A percentile compares a stretch with the other conserved stretches of the same genome.
These are phyloP conservation scores for Kuschelorhynchus macadamiae DNA, from an alignment of 2,888 invertebrate genomes.

Conservation along the genomic window DNA sequence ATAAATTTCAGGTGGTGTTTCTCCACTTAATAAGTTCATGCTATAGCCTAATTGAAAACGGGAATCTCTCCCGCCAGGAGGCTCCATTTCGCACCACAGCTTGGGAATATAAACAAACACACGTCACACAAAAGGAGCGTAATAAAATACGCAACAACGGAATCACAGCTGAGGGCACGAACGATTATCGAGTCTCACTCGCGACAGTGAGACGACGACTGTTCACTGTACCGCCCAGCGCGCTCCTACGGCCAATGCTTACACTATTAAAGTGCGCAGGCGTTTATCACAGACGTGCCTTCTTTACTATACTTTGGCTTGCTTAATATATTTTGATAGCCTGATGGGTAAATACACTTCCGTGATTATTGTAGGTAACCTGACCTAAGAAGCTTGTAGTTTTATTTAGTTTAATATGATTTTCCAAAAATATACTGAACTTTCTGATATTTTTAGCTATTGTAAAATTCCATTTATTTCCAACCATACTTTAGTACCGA, in stretches of 20 bases:
- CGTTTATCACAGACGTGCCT: slow-evolving; percentile 57
- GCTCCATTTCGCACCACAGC: slow-evolving; percentile 81
- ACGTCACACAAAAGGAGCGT: slow-evolving; percentile 42
- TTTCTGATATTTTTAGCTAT: slow-evolving; percentile 41
- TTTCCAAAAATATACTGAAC: slow-evolving; percentile 58
- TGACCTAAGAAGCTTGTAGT: slow-evolving; percentile 60
- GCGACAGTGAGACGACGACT: slow-evolving; percentile 59
- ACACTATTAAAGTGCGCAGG: slow-evolving; percentile 63
- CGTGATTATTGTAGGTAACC: slow-evolving; percentile 47
- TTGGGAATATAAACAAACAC: slow-evolving; percentile 59
- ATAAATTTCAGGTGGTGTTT: slow-evolving; percentile 85
- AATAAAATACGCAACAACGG: slow-evolving; percentile 42
- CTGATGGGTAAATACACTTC: slow-evolving; percentile 39
- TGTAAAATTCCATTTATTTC: slow-evolving; percentile 23
- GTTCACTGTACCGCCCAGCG: slow-evolving; percentile 69
- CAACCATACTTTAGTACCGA: slow-evolving; percentile 18
- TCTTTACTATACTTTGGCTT: slow-evolving; percentile 50
- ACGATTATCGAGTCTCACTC: slow-evolving; percentile 32
- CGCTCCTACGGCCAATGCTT: slow-evolving; percentile 64
- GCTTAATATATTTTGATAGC: slow-evolving; percentile 43
- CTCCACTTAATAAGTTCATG: slow-evolving; percentile 86
- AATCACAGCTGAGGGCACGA: slow-evolving; percentile 64
- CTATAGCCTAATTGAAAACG: slow-evolving; percentile 90
- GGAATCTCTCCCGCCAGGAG: slow-evolving; percentile 91
- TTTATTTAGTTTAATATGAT: slow-evolving; percentile 59